phyloP scores from a whole-genome alignment of 2,113 vertebrate genomes.

The Callopanchax toddi region DNA sequence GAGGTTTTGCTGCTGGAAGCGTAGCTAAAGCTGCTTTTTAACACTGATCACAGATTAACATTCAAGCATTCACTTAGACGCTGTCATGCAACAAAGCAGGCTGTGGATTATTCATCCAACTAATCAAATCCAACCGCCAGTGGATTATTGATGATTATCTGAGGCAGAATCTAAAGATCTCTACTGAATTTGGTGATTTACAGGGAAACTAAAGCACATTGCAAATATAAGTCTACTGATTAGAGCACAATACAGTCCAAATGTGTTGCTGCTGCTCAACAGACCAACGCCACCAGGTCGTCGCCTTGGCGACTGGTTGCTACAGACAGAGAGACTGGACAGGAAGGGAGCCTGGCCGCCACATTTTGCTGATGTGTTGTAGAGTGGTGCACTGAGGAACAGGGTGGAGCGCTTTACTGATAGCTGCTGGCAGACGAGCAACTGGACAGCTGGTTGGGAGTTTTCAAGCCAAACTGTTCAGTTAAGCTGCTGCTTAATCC shows the following conservation, averaged over 20 bases:
- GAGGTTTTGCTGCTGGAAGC: slow-evolving; percentile 10
- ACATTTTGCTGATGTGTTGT: slow-evolving; percentile 18
- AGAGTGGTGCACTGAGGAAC: neutral
- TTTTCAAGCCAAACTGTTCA: neutral
- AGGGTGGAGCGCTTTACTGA: neutral
- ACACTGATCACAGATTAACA: slow-evolving; percentile 53
- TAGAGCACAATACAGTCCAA: slow-evolving; percentile 44
- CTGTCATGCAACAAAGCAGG: slow-evolving; percentile 15
- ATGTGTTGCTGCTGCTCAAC: slow-evolving; percentile 32
- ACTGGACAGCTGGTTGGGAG: neutral
- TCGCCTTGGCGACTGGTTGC: slow-evolving; percentile 49
- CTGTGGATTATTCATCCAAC: slow-evolving; percentile 15
- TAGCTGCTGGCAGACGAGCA: neutral
- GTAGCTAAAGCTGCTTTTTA: slow-evolving; percentile 36
- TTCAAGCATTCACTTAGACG: slow-evolving; percentile 27
- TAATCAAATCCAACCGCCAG: neutral
- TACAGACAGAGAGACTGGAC: slow-evolving; percentile 20
- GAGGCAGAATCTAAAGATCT: neutral
- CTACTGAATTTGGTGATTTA: neutral
- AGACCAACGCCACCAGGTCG: slow-evolving; percentile 23
- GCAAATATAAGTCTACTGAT: slow-evolving; percentile 14
- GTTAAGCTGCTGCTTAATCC: slow-evolving; percentile 1
- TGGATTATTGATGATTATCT: neutral
- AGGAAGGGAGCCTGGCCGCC: neutral
- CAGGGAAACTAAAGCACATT: neutral